Conservation (phyloP, 2,888 invertebrate species). For the Cheilosia grossa region DNA sequence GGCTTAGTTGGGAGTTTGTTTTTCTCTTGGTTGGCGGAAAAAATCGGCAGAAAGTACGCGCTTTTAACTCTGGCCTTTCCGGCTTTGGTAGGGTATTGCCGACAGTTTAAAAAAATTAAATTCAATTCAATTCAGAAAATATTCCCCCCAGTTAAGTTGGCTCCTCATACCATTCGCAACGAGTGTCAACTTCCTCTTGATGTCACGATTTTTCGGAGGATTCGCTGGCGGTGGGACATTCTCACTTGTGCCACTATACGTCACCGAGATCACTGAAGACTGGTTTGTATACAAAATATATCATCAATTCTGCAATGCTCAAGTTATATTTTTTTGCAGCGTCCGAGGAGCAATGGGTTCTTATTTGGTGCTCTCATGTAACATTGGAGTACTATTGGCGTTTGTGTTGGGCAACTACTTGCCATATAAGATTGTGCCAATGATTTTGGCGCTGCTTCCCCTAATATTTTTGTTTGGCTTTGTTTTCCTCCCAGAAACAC, state of each 20-base stretch:
- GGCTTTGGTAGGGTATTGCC: constrained; percentile 77
- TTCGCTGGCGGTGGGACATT: constrained; percentile 79
- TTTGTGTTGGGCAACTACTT: constrained; percentile 80
- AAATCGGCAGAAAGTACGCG: constrained; percentile 79
- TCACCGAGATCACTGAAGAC: constrained; percentile 80
- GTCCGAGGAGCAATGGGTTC: constrained; percentile 81
- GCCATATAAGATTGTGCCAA: constrained; percentile 78
- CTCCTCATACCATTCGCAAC: constrained; percentile 78
- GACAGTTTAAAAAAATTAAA: not conserved
- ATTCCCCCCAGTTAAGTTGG: constrained; percentile 78
- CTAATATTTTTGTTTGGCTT: constrained; percentile 79
- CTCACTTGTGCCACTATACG: constrained; percentile 79
- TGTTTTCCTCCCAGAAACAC: constrained; percentile 81
- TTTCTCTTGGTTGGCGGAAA: constrained; percentile 80
- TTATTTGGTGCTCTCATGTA: constrained; percentile 79
- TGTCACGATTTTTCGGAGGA: constrained; percentile 79
- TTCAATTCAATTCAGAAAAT: not conserved
- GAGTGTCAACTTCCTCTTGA: constrained; percentile 77
- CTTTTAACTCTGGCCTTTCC: constrained; percentile 79
- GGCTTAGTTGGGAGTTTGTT: constrained; percentile 80
- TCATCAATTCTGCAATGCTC: not conserved
- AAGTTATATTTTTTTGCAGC: constrained; percentile 72
- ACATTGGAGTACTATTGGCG: constrained; percentile 79
- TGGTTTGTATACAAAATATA: constrained; percentile 75
- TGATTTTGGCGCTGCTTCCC: constrained; percentile 77